phyloP scores from a whole-genome alignment of 2,888 invertebrate genomes.

The Exocentrus adspersus region DNA sequence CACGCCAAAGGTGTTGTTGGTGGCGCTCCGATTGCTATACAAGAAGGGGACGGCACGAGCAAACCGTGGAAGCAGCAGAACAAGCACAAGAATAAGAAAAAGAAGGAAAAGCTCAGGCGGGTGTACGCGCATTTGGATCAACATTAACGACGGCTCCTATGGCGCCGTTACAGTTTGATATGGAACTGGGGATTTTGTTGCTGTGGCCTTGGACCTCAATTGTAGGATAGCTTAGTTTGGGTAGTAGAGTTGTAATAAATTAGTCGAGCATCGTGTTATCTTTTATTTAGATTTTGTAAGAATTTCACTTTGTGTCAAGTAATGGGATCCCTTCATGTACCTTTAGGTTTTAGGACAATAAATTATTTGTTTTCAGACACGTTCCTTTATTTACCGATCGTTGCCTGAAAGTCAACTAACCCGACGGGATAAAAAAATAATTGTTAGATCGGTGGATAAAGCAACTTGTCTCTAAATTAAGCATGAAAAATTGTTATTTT shows the following conservation, averaged over 20 bases:
- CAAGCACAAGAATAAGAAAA: slow-evolving; percentile 88
- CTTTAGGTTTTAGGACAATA: no score
- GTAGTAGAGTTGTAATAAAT: slow-evolving; percentile 9
- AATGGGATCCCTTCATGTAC: no score
- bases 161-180: no score
- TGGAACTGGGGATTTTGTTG: not conserved
- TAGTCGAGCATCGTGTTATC: slow-evolving; percentile 3
- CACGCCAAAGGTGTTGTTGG: slow-evolving; percentile 54
- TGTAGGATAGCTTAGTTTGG: not conserved
- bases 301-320: no score
- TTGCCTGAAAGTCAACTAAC: no score
- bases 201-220: not conserved
- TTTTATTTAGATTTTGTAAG: not conserved
- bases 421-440: no score
- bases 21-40: slow-evolving; percentile 21
- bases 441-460: no score
- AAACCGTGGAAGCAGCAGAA: slow-evolving; percentile 85
- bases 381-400: no score
- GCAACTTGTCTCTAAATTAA: no score
- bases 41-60: no score
- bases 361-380: no score
- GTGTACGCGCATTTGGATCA: slow-evolving; percentile 87
- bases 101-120: slow-evolving; percentile 89
- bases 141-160: slow-evolving; percentile 66
- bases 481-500: no score